Percentiles rank a stretch among this genome's conserved stretches.
phyloP scores from a whole-genome alignment of 2,888 invertebrate genomes.

The Phytoseiulus persimilis region DNA sequence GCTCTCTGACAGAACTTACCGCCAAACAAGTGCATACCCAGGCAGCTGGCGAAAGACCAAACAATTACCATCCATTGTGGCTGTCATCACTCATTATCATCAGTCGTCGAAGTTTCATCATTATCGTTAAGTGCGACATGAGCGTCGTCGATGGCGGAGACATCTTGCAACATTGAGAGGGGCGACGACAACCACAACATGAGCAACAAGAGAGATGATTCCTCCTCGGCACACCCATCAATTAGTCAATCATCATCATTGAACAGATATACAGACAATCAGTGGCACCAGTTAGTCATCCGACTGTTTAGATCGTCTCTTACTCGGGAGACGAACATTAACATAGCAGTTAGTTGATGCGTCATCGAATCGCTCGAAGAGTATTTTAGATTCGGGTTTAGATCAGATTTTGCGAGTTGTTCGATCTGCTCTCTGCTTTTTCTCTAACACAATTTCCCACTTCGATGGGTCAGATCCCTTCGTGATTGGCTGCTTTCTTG shows the following conservation, averaged over 20 bases:
- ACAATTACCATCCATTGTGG: slow-evolving; percentile 40
- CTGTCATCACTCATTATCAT: slow-evolving; percentile 27
- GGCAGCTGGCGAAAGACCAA: slow-evolving; percentile 62
- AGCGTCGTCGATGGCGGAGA: background rate
- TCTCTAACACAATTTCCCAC: background rate
- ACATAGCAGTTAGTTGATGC: background rate
- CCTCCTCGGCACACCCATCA: background rate
- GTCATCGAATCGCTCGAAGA: background rate
- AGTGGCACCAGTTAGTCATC: background rate
- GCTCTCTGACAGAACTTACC: slow-evolving; percentile 98
- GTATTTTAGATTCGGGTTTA: background rate
- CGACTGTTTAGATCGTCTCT: background rate
- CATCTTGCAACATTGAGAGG: background rate
- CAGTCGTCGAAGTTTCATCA: background rate
- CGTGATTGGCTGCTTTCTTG: background rate
- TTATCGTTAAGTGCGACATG: background rate
- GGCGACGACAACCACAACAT: background rate
- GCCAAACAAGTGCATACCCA: slow-evolving; percentile 99
- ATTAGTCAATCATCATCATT: background rate
- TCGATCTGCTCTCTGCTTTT: background rate
- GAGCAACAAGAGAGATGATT: background rate
- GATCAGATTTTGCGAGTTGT: background rate
- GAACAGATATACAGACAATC: background rate
- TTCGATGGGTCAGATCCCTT: background rate
- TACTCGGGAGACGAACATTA: background rate